These are phyloP conservation scores for Oscheius sp. DNA, from an alignment of 2,888 invertebrate species.

Conservation along the genomic window DNA sequence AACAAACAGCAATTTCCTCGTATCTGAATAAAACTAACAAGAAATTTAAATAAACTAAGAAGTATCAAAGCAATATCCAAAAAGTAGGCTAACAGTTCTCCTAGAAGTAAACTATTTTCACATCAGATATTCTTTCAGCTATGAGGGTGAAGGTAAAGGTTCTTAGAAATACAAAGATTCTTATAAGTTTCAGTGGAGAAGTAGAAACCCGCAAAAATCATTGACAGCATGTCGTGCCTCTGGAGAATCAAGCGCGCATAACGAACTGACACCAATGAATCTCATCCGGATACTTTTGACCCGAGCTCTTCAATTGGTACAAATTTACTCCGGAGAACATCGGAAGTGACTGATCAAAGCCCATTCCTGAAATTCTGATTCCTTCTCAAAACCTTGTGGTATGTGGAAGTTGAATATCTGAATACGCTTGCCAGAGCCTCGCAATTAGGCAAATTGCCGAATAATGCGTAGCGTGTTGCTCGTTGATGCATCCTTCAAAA, in stretches of 20 bases:
- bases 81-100: too few species aligned
- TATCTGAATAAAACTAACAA: too few species aligned
- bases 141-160: too few species aligned
- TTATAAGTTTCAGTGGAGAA: neutral
- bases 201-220: conserved; percentile 22
- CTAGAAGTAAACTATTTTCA: too few species aligned
- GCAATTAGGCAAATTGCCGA: conserved; percentile 23
- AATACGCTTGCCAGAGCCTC: conserved; percentile 11
- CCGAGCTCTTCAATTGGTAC: neutral
- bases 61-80: too few species aligned
- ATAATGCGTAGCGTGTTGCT: conserved; percentile 1
- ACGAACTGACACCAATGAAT: conserved; percentile 30
- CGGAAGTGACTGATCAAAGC: too few species aligned
- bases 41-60: too few species aligned
- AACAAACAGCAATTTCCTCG: too few species aligned
- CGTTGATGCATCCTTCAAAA: conserved; percentile 16
- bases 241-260: conserved; percentile 29
- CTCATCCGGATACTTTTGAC: conserved; percentile 22
- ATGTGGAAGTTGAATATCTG: neutral
- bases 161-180: neutral
- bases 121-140: too few species aligned
- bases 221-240: conserved; percentile 26
- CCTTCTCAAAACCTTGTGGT: neutral
- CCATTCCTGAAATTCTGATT: too few species aligned
- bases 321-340: too few species aligned